Percentiles rank a stretch among this genome's conserved stretches.
These are phyloP conservation scores for Monomorium pharaonis DNA, from an alignment of 1,140 invertebrate genomes.

Conservation along the genomic window DNA sequence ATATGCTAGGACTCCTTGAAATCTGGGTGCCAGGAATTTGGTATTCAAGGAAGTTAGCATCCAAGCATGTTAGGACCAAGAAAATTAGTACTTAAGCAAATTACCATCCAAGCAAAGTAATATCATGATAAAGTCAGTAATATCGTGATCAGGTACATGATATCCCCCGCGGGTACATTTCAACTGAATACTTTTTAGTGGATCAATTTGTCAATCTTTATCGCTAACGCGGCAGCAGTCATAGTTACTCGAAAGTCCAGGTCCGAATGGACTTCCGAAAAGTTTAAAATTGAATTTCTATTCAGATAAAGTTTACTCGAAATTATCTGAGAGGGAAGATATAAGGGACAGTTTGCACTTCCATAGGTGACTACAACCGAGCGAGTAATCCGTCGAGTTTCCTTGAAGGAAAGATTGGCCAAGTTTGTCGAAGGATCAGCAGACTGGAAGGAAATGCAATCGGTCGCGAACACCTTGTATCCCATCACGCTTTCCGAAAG, in stretches of 20 bases:
- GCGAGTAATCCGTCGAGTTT: conserved; percentile 24
- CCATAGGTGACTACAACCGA: neutral
- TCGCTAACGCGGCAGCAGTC: no score
- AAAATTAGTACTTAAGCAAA: conserved; percentile 56
- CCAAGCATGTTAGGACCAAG: conserved; percentile 34
- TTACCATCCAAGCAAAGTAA: neutral
- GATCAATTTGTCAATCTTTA: neutral
- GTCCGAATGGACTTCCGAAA: neutral
- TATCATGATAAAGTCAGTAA: neutral
- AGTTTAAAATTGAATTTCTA: neutral
- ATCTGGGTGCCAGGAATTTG: conserved; percentile 49
- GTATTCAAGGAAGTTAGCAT: conserved; percentile 27
- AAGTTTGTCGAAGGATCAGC: conserved; percentile 35
- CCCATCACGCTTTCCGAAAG: neutral
- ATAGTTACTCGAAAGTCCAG: neutral
- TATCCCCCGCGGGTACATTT: no score
- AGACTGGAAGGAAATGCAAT: conserved; percentile 14
- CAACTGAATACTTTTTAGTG: neutral
- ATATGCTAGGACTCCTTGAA: conserved; percentile 38
- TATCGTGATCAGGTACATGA: neutral
- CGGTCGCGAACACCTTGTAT: conserved; percentile 36
- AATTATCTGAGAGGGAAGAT: neutral
- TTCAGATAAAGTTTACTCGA: neutral
- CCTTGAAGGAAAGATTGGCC: conserved; percentile 21
- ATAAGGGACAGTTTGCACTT: neutral